Evolutionary conservation across 2,888 invertebrate genomes (phyloP).

Genomic region (Ptychoptera contaminata): DNA sequence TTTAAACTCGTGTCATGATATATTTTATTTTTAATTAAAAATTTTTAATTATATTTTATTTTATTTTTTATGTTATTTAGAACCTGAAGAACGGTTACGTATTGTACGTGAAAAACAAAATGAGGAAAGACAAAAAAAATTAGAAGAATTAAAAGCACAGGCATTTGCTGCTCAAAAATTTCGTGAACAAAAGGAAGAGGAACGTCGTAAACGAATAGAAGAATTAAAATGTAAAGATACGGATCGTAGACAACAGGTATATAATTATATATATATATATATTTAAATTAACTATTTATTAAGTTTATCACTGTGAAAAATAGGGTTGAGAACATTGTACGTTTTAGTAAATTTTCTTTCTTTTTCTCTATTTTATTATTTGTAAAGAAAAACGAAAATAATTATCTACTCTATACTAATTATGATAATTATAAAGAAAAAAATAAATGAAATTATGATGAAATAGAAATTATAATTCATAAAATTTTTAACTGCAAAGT

Average conservation of each 20-base stretch:
- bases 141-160: conserved; percentile 80
- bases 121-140: conserved; percentile 73
- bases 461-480: too few relatives aligned
- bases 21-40: not conserved
- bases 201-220: conserved; percentile 64
- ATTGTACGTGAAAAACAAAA: conserved; percentile 74
- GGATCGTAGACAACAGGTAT: conserved; percentile 40
- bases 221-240: conserved; percentile 66
- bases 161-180: conserved; percentile 78
- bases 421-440: too few relatives aligned
- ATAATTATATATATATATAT: conserved; percentile 9
- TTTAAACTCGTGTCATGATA: not conserved
- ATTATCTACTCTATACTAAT: too few relatives aligned
- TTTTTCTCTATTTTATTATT: too few relatives aligned
- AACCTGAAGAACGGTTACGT: conserved; percentile 50
- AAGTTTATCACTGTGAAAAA: conserved; percentile 16
- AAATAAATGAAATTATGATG: too few relatives aligned
- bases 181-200: conserved; percentile 77
- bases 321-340: too few relatives aligned
- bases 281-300: conserved; percentile 1
- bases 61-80: conserved; percentile 13
- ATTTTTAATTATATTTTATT: not conserved
- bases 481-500: too few relatives aligned
- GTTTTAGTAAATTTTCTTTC: too few relatives aligned
- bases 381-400: too few relatives aligned